Base-by-base conservation (phyloP, 2,797 vertebrate genomes). In the Gymnocypris eckloni region DNA sequence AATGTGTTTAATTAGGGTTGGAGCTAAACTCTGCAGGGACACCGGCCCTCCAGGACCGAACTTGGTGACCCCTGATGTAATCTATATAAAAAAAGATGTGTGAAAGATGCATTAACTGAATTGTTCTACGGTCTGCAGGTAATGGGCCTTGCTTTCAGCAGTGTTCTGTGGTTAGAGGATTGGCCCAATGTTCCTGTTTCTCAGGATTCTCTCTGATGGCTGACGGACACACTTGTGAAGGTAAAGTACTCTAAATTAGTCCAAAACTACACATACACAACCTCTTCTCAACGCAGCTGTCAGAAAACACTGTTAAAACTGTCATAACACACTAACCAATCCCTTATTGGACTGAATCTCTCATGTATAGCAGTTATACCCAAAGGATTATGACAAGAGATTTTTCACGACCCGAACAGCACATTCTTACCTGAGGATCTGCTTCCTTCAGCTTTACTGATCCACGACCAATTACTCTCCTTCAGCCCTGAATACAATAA, bases 71-170 rank as follows among this genome's bases (percentile, higher is more conserved):
- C 28, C 28, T 33, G 28, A 79, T 76, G 16, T 67, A 39, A 54
- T 67, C 41, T 83, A 64, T 25, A 33, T 33, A 33, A 52, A 33
- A 48, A 61, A n/a, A 82, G 10, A 54, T 39, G 8, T 59, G 39
- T 82, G 54, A 28, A 6, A 16, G 16, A 73, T 64, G 54, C 28
- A 15, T 83, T 56, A 86, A 79, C 72, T 52, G 67, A 15, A 64
- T 71, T 87, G 77, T 48, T 79, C 16, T 86, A 71, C 28, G 81
- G n/a, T 86, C 28, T 37, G 0, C 72, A 98, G 97, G 93, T 86
- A 96, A 96, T 0, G 95, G 95, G 1, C 95, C 92, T 28, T 98
- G 97, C 90, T 95, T 95, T 87, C 97, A 98, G 83, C 91, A 92
- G 67, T 98, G 97, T 91, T 82, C 5, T 0, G 22, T 87, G 2